Base-by-base conservation (phyloP, 2,888 invertebrate genomes). In the Euzophera pinguis region DNA sequence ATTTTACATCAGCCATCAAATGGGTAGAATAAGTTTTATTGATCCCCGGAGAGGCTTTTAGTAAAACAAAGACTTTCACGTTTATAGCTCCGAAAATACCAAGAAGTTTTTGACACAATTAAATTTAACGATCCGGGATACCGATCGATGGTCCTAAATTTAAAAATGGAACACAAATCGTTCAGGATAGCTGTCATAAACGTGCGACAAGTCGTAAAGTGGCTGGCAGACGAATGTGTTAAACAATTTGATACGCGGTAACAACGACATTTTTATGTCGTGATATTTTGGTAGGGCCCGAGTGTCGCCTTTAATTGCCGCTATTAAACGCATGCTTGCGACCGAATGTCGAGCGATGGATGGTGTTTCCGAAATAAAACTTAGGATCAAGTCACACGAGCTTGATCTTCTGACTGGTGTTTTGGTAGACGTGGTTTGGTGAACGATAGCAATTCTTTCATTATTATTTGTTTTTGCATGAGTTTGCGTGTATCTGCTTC, bases 181-280 rank as follows among this genome's bases (percentile, higher is more conserved):
- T 65, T 71, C 71, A 37, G 67, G 67, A 75, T 72, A 59, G 68
- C 73, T 71, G 72, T 75, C 75, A 74, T 83, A 84, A 85, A 86
- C 73, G 67, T 61, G 69, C 73, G 78, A 80, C 80, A 77, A 71
- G 77, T 78, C 78, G 80, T 84, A 84, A 84, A 83, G 57, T 58
- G 70, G 69, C 64, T 63, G 67, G 63, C 63, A 61, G 67, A 62
- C 76, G 76, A 78, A 84, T 73, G 84, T 84, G 86, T 85, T 81
- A 81, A 84, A 84, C 83, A 85, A 84, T 84, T 84, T 81, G 86
- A 86, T 84, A 83, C 79, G 79, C 76, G 77, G 76, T 77, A 74
- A 75, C 75, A 78, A 73, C 77, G 83, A 81, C 82, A 70, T 81
- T 84, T 85, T 86, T 85, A 88, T 83, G 79, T 73, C 73, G 72